These are phyloP conservation scores for Callionymus lyra DNA, from an alignment of 2,113 vertebrate genomes.

Conservation along the genomic window DNA sequence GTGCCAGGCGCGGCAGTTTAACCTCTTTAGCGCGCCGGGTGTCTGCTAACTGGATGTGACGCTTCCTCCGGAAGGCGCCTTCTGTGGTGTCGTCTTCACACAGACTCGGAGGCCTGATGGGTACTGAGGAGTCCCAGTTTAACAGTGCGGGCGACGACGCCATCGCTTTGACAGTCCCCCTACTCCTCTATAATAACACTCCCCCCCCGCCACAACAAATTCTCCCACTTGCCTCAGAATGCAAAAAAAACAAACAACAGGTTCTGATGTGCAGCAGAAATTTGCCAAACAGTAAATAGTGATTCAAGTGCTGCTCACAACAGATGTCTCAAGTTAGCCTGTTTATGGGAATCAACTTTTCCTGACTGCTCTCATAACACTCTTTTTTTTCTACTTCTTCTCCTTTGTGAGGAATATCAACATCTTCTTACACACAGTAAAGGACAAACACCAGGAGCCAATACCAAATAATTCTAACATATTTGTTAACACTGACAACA, in stretches of 20 bases:
- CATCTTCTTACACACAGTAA: constrained; percentile 40
- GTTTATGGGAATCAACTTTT: constrained; percentile 64
- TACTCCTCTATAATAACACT: constrained; percentile 40
- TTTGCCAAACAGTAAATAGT: constrained; percentile 51
- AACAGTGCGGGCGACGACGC: constrained; percentile 27
- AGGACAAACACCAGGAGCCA: constrained; percentile 51
- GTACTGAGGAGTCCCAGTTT: constrained; percentile 57
- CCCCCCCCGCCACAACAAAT: constrained; percentile 54
- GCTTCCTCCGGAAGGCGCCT: constrained; percentile 47
- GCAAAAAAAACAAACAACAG: constrained; percentile 17
- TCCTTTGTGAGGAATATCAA: constrained; percentile 37
- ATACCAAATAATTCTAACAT: constrained; percentile 45
- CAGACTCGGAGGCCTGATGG: constrained; percentile 53
- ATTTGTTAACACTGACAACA: constrained; percentile 61
- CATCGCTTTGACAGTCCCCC: constrained; percentile 52
- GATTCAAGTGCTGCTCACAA: constrained; percentile 50
- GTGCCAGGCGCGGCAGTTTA: constrained; percentile 69
- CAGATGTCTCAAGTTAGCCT: constrained; percentile 63
- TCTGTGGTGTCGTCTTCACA: constrained; percentile 61
- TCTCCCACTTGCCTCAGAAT: constrained; percentile 52
- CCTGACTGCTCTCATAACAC: constrained; percentile 51
- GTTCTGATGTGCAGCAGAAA: constrained; percentile 56
- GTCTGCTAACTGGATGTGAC: constrained; percentile 65
- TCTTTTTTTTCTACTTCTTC: no score
- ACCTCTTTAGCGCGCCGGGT: constrained; percentile 62